phyloP scores from a whole-genome alignment of 2,797 vertebrate species.

The Sebastes minor region DNA sequence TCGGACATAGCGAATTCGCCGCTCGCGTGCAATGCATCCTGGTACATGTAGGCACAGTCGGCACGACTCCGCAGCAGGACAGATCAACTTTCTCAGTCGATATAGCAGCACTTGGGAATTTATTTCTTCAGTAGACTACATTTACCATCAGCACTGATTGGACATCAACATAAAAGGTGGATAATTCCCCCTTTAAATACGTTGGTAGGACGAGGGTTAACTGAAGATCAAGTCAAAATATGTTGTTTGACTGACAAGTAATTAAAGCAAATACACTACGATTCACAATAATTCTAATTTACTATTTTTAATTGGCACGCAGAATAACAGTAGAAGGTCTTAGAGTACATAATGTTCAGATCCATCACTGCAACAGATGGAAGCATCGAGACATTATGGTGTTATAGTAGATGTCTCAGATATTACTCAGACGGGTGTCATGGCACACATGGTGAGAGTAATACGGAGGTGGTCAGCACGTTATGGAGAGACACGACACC shows the following conservation, averaged over 20 bases:
- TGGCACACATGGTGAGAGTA: neutral
- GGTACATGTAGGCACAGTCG: too few species aligned
- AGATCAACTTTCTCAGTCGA: too few species aligned
- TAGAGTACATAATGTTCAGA: neutral
- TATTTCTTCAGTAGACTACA: too few species aligned
- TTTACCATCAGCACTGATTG: too few species aligned
- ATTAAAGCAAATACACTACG: neutral
- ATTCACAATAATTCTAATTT: neutral
- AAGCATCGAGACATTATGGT: neutral
- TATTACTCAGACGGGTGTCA: constrained; percentile 25
- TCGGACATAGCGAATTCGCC: too few species aligned
- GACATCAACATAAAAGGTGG: neutral
- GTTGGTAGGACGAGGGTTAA: neutral
- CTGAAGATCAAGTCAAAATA: neutral
- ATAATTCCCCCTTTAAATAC: neutral
- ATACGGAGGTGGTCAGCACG: neutral
- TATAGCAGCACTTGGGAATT: too few species aligned
- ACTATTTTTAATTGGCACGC: neutral
- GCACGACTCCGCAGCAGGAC: too few species aligned
- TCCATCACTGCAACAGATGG: constrained; percentile 35
- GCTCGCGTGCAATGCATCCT: too few species aligned
- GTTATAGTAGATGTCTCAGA: neutral
- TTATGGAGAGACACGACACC: neutral
- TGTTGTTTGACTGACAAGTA: neutral
- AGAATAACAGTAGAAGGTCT: neutral